These are phyloP conservation scores for Stenichneumon culpator DNA, from an alignment of 2,888 invertebrate species.

Conservation along the genomic window DNA sequence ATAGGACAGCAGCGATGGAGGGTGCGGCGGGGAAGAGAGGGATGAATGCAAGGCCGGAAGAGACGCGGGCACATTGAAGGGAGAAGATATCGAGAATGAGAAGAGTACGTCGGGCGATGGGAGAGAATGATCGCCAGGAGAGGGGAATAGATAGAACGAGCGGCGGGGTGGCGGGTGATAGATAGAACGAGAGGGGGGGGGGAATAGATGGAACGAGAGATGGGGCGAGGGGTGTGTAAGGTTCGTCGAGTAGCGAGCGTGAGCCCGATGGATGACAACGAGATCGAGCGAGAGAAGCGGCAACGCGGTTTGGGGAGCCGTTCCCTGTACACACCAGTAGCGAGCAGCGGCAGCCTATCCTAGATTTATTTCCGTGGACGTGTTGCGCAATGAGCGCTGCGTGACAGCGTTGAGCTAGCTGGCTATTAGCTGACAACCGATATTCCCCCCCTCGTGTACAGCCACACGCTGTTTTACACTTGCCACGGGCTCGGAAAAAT, in stretches of 20 bases:
- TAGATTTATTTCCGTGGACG: slow-evolving; percentile 81
- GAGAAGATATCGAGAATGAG: slow-evolving; percentile 33
- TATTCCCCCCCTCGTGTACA: slow-evolving; percentile 25
- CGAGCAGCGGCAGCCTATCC: slow-evolving; percentile 78
- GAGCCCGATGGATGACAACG: slow-evolving; percentile 9
- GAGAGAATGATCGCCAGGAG: slow-evolving; percentile 11
- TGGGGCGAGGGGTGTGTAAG: slow-evolving; percentile 20
- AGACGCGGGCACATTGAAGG: slow-evolving; percentile 36
- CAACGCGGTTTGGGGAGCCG: slow-evolving; percentile 26
- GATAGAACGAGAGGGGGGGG: slow-evolving; percentile 2
- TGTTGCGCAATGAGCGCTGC: slow-evolving; percentile 78
- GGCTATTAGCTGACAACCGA: slow-evolving; percentile 63
- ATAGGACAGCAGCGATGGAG: slow-evolving; percentile 65
- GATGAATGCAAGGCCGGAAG: slow-evolving; percentile 69
- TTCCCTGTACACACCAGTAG: slow-evolving; percentile 29
- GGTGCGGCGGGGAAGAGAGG: slow-evolving; percentile 50
- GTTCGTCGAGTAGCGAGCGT: slow-evolving; percentile 2
- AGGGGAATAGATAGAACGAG: not conserved
- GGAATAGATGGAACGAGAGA: not conserved
- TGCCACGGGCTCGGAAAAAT: slow-evolving; percentile 61
- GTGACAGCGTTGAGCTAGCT: slow-evolving; percentile 61
- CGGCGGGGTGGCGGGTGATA: not conserved
- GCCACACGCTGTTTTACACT: slow-evolving; percentile 65
- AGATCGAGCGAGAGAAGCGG: slow-evolving; percentile 34
- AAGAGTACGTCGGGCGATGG: slow-evolving; percentile 15